Evolutionary conservation across 2,797 vertebrate genomes (phyloP).

Genomic region (Varecia variegata): DNA sequence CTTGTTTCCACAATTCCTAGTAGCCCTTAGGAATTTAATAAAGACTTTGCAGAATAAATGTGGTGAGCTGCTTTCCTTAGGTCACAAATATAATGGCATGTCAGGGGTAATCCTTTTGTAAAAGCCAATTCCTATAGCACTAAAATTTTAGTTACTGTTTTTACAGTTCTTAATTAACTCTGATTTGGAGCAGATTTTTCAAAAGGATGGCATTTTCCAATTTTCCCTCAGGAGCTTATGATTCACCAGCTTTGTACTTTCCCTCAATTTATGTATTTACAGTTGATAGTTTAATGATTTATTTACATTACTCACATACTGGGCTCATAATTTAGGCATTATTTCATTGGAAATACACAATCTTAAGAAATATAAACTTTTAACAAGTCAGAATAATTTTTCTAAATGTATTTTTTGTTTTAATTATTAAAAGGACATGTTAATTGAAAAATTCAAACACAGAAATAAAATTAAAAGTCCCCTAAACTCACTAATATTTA

Average conservation of each 20-base stretch:
- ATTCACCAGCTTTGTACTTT: constrained; percentile 22
- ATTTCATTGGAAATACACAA: constrained; percentile 27
- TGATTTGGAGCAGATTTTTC: constrained; percentile 11
- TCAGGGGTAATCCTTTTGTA: constrained; percentile 5
- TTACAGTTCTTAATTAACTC: constrained; percentile 1
- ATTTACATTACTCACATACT: background rate
- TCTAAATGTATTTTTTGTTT: background rate
- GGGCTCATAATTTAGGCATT: background rate
- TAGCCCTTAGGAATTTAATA: constrained; percentile 4
- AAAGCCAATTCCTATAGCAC: constrained; percentile 17
- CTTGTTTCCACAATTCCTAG: background rate
- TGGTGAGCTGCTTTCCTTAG: constrained; percentile 6
- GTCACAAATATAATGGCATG: background rate
- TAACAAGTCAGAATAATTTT: background rate
- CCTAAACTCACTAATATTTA: background rate
- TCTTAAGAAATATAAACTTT: background rate
- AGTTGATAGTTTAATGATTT: constrained; percentile 38
- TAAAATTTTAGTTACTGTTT: constrained; percentile 38
- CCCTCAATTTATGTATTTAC: constrained; percentile 29
- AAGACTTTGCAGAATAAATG: background rate
- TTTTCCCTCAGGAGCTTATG: constrained; percentile 19
- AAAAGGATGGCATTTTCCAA: background rate
- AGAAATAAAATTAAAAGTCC: background rate
- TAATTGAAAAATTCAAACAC: constrained; percentile 12
- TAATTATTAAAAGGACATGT: background rate